Percentiles rank a stretch among this genome's conserved stretches.
These are phyloP conservation scores for Pardalotus punctatus DNA, from an alignment of 2,113 vertebrate genomes.

Conservation along the genomic window DNA sequence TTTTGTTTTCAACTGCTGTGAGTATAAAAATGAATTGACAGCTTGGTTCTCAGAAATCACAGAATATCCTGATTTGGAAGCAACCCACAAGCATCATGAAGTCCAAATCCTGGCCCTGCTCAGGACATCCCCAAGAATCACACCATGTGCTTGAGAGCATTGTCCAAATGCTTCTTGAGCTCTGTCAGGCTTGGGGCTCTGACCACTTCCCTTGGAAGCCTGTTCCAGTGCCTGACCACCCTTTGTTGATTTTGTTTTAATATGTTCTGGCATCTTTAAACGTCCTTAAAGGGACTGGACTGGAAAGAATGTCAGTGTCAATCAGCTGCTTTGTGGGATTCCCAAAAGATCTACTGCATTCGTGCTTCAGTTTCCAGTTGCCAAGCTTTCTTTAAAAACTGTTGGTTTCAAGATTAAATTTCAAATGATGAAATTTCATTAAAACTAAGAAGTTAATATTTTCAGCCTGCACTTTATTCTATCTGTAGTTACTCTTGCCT, in stretches of 20 bases:
- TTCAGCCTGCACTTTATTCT: background rate
- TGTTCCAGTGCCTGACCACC: background rate
- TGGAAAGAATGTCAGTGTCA: background rate
- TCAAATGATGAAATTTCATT: background rate
- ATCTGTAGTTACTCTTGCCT: background rate
- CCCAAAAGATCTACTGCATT: background rate
- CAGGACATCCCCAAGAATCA: background rate
- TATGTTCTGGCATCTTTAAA: background rate
- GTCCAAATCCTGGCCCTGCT: background rate
- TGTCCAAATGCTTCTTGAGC: background rate
- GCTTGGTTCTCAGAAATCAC: background rate
- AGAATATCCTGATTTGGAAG: background rate
- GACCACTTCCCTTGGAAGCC: background rate
- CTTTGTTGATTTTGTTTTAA: background rate
- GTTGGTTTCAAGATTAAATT: background rate
- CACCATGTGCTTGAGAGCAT: background rate
- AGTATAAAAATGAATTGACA: background rate
- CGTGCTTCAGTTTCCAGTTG: background rate
- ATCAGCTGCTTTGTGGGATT: background rate
- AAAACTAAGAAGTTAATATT: background rate
- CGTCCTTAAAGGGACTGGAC: background rate
- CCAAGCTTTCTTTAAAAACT: background rate
- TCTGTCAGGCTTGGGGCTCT: background rate
- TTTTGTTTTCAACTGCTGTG: background rate
- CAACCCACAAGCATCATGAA: background rate